Evolutionary conservation across 2,888 invertebrate species (phyloP), one percentile per base, ranked within the genome.

Genomic region (Zonitis immaculata): DNA sequence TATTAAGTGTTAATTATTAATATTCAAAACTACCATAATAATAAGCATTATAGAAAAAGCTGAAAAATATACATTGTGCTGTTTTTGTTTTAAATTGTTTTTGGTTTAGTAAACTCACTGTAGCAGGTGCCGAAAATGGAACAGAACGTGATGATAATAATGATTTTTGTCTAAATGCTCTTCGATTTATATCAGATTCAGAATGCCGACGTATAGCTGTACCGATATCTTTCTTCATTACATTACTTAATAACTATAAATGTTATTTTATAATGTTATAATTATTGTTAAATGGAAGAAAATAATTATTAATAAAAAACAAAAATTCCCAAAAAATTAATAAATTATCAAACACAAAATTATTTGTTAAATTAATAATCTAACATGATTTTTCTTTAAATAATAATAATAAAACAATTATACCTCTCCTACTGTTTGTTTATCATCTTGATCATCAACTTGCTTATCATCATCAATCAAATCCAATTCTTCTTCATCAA

Each of bases 401-500:
- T 28, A 0, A 12, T 12, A 28, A 7, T n/a, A 27, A n/a, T 45
- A 8, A n/a, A 45, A 25, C 9, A 47, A 35, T 8, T 61, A 35
- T 64, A 75, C 73, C 67, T 73, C 66, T 30, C 69, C 66, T 35
- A 74, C 59, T 11, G 70, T 68, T 26, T 65, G 65, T 60, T 63
- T 65, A 49, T 45, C 44, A 39, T 44, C 49, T 6, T 55, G n/a
- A n/a, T n/a, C n/a, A n/a, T n/a, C 51, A 12, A 64, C 57, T 6
- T 62, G 60, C 22, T 63, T 63, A 42, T 71, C 71, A 6, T 66
- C 64, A 4, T 80, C 77, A 61, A 79, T 77, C 66, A 86, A 66
- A 60, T 86, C 87, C 60, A 85, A 70, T 58, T 88, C 88, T 53
- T 89, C 89, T 63, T 90, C 89, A 67, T 89, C 89, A 70, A 90